These are phyloP conservation scores for Marmota monax DNA, from an alignment of 2,113 vertebrate genomes.

Conservation along the genomic window DNA sequence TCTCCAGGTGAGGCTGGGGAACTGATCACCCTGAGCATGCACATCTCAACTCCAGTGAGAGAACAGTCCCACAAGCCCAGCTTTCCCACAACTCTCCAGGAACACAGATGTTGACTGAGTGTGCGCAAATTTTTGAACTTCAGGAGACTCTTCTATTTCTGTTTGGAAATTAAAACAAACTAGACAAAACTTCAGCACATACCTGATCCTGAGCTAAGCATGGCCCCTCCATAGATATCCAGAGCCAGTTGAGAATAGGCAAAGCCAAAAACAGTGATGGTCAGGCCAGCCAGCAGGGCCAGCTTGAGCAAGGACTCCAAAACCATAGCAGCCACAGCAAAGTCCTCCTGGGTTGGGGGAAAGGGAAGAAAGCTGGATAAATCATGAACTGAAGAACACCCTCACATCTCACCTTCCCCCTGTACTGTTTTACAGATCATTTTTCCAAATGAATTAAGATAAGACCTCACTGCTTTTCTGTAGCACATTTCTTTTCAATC, in stretches of 20 bases:
- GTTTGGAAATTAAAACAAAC: constrained; percentile 40
- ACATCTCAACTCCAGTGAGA: background rate
- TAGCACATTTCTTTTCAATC: background rate
- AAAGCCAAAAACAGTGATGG: constrained; percentile 95
- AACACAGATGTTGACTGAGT: background rate
- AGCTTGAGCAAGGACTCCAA: constrained; percentile 95
- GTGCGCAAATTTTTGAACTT: background rate
- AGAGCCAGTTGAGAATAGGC: constrained; percentile 96
- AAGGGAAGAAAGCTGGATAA: constrained; percentile 24
- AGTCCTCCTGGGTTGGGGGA: constrained; percentile 90
- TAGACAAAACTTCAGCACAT: constrained; percentile 42
- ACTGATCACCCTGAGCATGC: background rate
- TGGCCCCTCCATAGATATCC: constrained; percentile 95
- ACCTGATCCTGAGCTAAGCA: constrained; percentile 94
- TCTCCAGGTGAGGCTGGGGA: background rate
- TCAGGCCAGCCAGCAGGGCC: constrained; percentile 94
- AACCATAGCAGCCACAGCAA: constrained; percentile 92
- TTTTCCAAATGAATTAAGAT: background rate
- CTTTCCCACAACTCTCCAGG: background rate
- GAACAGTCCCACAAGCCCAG: background rate
- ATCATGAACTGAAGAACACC: constrained; percentile 33
- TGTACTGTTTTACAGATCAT: background rate
- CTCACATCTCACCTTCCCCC: background rate
- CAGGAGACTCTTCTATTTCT: background rate
- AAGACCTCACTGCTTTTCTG: background rate